Evolutionary conservation across 2,113 vertebrate genomes (phyloP).

Genomic region (Lasiurus borealis): DNA sequence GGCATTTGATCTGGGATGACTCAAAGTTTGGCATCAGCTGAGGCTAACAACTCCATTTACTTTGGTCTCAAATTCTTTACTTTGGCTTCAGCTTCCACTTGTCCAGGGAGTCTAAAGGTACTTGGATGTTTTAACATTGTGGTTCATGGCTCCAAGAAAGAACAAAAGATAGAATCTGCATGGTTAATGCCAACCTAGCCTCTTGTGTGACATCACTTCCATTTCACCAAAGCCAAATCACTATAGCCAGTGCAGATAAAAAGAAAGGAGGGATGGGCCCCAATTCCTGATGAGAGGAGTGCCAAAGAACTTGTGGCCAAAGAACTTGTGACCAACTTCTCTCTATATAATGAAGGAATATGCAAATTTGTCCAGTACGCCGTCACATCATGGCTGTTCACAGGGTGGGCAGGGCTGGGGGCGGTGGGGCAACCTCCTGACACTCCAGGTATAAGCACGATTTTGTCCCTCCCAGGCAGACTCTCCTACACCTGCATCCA

Average conservation of each 20-base stretch:
- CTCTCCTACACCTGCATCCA: too few species aligned
- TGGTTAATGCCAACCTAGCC: neutral
- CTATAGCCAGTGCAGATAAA: neutral
- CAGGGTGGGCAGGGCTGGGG: too few species aligned
- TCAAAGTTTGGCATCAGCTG: neutral
- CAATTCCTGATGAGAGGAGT: neutral
- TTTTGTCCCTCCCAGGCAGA: too few species aligned
- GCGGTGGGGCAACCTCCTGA: too few species aligned
- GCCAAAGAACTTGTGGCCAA: neutral
- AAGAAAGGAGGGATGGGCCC: neutral
- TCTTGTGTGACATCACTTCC: neutral
- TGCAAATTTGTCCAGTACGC: too few species aligned
- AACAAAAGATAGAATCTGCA: neutral
- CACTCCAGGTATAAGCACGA: too few species aligned
- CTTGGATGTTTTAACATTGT: neutral
- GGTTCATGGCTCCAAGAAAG: neutral
- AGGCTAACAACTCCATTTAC: neutral
- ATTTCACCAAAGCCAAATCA: neutral
- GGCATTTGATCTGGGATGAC: neutral
- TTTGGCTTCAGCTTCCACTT: neutral
- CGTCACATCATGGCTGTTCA: too few species aligned
- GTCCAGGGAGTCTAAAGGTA: neutral
- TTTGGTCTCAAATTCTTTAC: neutral
- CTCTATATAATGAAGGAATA: too few species aligned
- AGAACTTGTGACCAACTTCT: neutral